Percentiles rank a stretch among this genome's conserved stretches.
phyloP scores from a whole-genome alignment of 2,888 invertebrate species.

The Dromius quadrimaculatus region DNA sequence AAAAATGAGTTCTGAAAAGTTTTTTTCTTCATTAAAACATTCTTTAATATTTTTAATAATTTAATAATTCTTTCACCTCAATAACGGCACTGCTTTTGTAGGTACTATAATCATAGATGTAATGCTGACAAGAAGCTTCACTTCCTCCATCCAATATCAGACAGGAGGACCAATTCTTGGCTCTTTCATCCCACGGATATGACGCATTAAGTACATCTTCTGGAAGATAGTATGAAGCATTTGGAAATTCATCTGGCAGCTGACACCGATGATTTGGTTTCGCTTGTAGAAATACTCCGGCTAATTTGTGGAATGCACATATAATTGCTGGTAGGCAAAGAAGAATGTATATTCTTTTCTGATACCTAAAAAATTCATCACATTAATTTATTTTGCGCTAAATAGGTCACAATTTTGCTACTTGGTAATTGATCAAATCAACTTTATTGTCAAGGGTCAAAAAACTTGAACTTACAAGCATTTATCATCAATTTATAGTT shows the following conservation, averaged over 20 bases:
- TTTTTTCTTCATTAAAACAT: not conserved
- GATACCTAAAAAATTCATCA: conserved; percentile 70
- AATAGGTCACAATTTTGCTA: no score
- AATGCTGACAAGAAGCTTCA: conserved; percentile 68
- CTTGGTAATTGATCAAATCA: no score
- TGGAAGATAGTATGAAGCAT: conserved; percentile 68
- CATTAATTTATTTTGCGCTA: no score
- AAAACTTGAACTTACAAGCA: conserved; percentile 14
- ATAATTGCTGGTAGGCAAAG: conserved; percentile 78
- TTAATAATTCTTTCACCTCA: conserved; percentile 67
- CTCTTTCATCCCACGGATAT: conserved; percentile 69
- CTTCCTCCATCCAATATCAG: conserved; percentile 66
- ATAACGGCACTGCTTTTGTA: conserved; percentile 75
- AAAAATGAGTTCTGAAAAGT: no score
- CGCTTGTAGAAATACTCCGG: conserved; percentile 78
- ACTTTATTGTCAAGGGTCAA: not conserved
- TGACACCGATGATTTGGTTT: conserved; percentile 75
- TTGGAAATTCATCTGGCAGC: conserved; percentile 70
- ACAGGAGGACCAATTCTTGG: conserved; percentile 70
- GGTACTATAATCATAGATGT: conserved; percentile 72
- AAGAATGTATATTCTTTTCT: conserved; percentile 76
- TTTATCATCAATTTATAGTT: not conserved
- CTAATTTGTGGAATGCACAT: conserved; percentile 80
- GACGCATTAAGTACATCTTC: conserved; percentile 66
- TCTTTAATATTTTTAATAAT: not conserved